A percentile compares a stretch with the other conserved stretches of the same genome.
phyloP scores from a whole-genome alignment of 2,797 vertebrate species.

The Pseudopleuronectes americanus region DNA sequence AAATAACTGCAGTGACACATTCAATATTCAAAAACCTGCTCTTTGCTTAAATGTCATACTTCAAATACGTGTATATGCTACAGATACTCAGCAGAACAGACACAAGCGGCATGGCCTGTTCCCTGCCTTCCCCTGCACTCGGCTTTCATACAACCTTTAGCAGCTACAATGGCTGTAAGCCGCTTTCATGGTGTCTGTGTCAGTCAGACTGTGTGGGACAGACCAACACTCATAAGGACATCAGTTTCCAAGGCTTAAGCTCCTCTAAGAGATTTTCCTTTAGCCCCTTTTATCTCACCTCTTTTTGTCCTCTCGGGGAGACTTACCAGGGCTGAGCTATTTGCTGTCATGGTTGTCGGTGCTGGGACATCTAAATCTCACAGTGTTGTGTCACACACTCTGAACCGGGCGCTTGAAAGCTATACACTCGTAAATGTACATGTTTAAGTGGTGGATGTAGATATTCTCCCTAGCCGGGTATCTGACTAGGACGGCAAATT shows the following conservation, averaged over 20 bases:
- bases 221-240: constrained; percentile 71
- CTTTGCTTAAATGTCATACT: constrained; percentile 62
- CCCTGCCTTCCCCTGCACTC: constrained; percentile 30
- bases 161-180: constrained; percentile 77
- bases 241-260: constrained; percentile 74
- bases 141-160: constrained; percentile 69
- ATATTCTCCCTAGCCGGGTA: not conserved
- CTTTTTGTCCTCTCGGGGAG: constrained; percentile 66
- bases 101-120: constrained; percentile 27
- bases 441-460: not conserved
- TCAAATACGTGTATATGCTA: constrained; percentile 36
- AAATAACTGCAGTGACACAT: constrained; percentile 31
- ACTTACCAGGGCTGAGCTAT: constrained; percentile 67
- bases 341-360: constrained; percentile 60
- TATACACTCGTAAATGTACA: constrained; percentile 7
- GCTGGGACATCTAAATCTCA: constrained; percentile 69
- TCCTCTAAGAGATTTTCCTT: constrained; percentile 70
- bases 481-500: not conserved
- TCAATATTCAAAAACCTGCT: constrained; percentile 47
- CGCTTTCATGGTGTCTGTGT: constrained; percentile 73
- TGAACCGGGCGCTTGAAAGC: constrained; percentile 19
- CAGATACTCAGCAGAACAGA: constrained; percentile 50
- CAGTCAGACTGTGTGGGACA: constrained; percentile 66
- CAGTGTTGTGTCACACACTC: constrained; percentile 29
- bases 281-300: constrained; percentile 72